phyloP scores from a whole-genome alignment of 64 coral and sea anemone genomes.

The Porites lutea region DNA sequence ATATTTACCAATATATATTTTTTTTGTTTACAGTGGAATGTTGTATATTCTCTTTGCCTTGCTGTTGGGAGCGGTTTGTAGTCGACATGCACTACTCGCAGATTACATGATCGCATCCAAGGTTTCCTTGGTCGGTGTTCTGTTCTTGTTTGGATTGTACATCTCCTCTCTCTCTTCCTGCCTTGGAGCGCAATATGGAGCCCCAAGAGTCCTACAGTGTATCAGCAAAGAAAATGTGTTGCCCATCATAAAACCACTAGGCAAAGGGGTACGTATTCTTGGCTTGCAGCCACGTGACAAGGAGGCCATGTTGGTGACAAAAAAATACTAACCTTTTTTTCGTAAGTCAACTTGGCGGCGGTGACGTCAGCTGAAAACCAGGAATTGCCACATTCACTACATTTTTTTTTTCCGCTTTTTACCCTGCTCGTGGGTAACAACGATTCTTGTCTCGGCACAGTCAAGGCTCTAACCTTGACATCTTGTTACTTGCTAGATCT shows the following conservation, averaged over 20 bases:
- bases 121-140: constrained; percentile 89
- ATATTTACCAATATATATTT: not conserved
- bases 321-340: too few relatives aligned
- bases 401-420: too few relatives aligned
- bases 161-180: constrained; percentile 96
- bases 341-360: too few relatives aligned
- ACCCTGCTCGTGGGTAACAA: too few relatives aligned
- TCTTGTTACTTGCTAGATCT: too few relatives aligned
- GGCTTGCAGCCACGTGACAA: too few relatives aligned
- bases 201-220: constrained; percentile 87
- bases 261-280: constrained; percentile 84
- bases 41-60: constrained; percentile 98
- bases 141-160: constrained; percentile 98
- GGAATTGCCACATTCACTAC: too few relatives aligned
- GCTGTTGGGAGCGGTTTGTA: constrained; percentile 94
- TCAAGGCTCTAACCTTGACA: too few relatives aligned
- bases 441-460: too few relatives aligned
- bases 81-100: constrained; percentile 75
- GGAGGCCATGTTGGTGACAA: too few relatives aligned
- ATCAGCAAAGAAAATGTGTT: constrained; percentile 95
- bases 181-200: constrained; percentile 92
- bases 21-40: constrained; percentile 74
- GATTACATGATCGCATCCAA: constrained; percentile 99
- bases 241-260: constrained; percentile 86
- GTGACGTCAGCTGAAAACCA: too few relatives aligned